Evolutionary conservation across 2,113 vertebrate genomes (phyloP), one percentile per base, ranked within the genome.

Genomic region (Deroptyus accipitrinus): DNA sequence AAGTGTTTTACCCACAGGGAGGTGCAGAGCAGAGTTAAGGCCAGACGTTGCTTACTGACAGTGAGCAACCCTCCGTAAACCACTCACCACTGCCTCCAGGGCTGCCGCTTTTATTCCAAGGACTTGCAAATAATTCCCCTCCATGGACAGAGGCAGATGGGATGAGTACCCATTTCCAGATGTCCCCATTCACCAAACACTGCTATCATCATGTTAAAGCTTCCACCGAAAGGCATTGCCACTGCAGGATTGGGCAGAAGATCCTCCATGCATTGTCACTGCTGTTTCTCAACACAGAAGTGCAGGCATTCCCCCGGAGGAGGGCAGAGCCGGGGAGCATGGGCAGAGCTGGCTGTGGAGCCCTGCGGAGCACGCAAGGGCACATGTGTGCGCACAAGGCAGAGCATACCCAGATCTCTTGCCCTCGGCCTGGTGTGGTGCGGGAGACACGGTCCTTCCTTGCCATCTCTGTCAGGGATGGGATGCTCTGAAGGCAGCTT

Each of bases 181-280:
- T 6, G 4, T 39, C 15, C 55, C 57, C 39, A 7, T 15, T 37
- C 51, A 7, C 13, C 8, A 24, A 55, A 33, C 39, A 18, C 33
- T 35, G 41, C 41, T 81, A 31, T 10, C 22, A 35, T 35, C 22
- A 15, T 10, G 22, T 35, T 35, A n/a, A 35, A 59, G 57, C 57
- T 59, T 17, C 22, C 57, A 35, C 22, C 13, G 11, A 30, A 39
- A 3, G 25, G 54, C 66, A 44, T 14, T 11, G 10, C 27, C 55
- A 61, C 14, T 0, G 0, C 3, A 4, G 49, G 13, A 31, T n/a
- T 22, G n/a, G 48, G 37, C 2, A 0, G 19, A 81, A 57, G 41
- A 5, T 5, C 12, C 23, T 57, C 64, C 1, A 1, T 37, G 25
- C 42, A 11, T 4, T 0, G 0, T 11, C 33, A 11, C 19, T 31